Conservation (phyloP, 2,797 vertebrate genomes). For the Cirrhinus mrigala region DNA sequence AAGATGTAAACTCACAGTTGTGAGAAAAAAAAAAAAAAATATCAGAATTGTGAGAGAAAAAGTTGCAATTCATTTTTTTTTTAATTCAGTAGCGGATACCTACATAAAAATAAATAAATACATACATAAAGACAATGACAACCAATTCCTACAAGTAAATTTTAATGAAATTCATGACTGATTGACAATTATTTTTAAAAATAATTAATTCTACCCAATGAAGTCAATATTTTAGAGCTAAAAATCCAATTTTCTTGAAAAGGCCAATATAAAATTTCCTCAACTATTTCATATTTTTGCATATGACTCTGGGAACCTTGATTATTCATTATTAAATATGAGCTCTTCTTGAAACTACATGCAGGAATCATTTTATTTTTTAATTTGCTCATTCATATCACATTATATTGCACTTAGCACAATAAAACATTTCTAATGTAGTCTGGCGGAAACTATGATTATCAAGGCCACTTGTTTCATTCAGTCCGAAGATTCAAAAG, state of each 20-base stretch:
- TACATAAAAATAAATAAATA: no score
- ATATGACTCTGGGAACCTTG: not conserved
- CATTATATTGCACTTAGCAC: not conserved
- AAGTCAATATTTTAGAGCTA: no score
- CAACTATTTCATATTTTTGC: no score
- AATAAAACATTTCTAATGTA: not conserved
- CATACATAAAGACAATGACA: not conserved
- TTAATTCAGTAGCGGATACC: no score
- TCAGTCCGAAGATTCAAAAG: not conserved
- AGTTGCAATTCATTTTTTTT: no score
- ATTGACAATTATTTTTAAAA: not conserved
- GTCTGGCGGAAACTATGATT: not conserved
- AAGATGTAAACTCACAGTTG: no score
- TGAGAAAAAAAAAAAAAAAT: no score
- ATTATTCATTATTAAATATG: not conserved
- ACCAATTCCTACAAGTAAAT: not conserved
- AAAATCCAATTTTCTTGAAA: not conserved
- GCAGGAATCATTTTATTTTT: not conserved
- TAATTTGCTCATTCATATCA: no score
- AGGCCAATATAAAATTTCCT: not conserved
- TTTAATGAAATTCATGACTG: not conserved
- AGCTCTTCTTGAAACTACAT: not conserved
- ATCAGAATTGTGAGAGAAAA: no score
- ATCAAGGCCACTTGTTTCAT: not conserved
- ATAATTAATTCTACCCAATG: not conserved